Base-by-base conservation (phyloP, 1,140 invertebrate species). In the Brachystomella parvula region DNA sequence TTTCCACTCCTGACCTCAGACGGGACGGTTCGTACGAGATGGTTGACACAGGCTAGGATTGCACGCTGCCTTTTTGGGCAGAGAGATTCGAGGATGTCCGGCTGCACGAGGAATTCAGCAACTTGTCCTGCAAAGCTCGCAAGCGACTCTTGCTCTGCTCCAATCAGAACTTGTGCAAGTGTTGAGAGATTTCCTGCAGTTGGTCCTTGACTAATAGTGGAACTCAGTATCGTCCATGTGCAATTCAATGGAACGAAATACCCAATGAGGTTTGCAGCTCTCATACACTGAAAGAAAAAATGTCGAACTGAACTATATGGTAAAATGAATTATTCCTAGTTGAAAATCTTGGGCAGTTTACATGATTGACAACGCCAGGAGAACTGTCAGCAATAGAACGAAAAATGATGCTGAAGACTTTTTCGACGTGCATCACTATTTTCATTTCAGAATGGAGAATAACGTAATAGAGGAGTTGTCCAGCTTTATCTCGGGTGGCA, bases 401-500 rank as follows among this genome's bases (percentile, higher is more conserved):
- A 26, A 78, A 78, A 59, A 86, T 73, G 15, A 79, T 80, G n/a
- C 79, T 74, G 9, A 82, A 64, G 65, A 82, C 78, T 76, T 79
- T 85, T 79, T 80, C 82, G 67, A 83, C 79, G 70, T 89, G 83
- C 62, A 88, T 85, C 2, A 84, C 88, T 44, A 88, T 81, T 44
- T 84, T 81, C 17, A 83, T 79, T 75, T 91, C 89, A 28, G 83
- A 81, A 74, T 89, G 84, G 0, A 89, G 77, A 32, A 86, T 78
- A 53, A 90, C 75, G 53, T 84, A 79, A 73, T 84, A 87, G 0
- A 91, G 75, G 2, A 91, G 78, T 67, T 87, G 84, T 0, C 87
- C 82, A n/a, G 87, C 84, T 65, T 89, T 86, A 19, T 89, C 75
- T 72, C 87, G 80, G 17, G 62, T 72, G 21, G 63, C n/a, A 75